These are phyloP conservation scores for Pogonus chalceus DNA, from an alignment of 1,140 invertebrate species.

Conservation along the genomic window DNA sequence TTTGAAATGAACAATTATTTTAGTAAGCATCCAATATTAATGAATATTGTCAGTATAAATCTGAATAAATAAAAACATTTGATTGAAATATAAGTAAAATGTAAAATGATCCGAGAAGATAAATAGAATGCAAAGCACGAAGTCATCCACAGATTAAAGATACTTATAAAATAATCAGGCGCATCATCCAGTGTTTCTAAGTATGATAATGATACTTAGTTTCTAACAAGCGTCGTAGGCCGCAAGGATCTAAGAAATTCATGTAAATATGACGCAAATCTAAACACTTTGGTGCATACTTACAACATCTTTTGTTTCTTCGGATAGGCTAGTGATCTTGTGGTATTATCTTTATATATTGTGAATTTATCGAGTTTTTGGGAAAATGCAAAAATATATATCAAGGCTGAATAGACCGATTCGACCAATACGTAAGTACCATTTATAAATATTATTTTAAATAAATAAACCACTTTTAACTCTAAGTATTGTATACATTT, in stretches of 20 bases:
- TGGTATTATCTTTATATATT: not conserved
- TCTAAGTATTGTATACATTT: no score
- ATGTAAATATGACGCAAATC: not conserved
- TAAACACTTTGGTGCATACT: not conserved
- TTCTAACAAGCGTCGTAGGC: not conserved
- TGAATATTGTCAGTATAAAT: no score
- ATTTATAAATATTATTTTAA: no score
- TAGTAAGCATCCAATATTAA: no score
- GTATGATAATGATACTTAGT: slow-evolving; percentile 2
- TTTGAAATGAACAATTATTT: no score
- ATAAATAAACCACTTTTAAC: no score
- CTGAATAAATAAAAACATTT: no score
- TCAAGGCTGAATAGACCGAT: not conserved
- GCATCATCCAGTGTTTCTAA: not conserved
- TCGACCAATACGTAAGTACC: not conserved
- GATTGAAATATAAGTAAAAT: no score
- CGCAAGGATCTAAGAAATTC: not conserved
- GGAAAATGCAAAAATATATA: not conserved
- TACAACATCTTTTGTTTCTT: not conserved
- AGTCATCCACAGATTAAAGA: not conserved
- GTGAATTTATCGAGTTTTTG: not conserved
- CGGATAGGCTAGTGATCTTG: not conserved
- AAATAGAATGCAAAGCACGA: not conserved
- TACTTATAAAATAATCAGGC: not conserved
- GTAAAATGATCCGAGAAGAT: no score